These are phyloP conservation scores for Cavia aperea DNA, from an alignment of 2,113 vertebrate genomes.

Conservation along the genomic window DNA sequence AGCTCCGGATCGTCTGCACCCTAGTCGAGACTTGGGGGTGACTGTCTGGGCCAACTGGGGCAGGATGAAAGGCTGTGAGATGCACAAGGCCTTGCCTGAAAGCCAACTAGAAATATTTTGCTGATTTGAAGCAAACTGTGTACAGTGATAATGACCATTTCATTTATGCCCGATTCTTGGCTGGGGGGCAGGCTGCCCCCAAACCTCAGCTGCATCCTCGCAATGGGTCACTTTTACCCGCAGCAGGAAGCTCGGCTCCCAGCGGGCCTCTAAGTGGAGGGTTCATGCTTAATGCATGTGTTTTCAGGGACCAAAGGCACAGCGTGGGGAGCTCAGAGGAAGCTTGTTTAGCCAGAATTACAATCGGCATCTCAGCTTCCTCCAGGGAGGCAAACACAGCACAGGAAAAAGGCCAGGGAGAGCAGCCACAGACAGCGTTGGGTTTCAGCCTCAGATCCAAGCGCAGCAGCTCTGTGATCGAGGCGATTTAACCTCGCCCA, in stretches of 20 bases:
- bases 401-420: too few relatives aligned
- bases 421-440: too few relatives aligned
- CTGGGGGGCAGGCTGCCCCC: neutral
- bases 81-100: neutral
- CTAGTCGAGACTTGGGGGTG: neutral
- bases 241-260: neutral
- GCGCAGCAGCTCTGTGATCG: fast-evolving
- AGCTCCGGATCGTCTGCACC: neutral
- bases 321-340: neutral
- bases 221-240: neutral
- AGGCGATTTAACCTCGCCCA: too few relatives aligned
- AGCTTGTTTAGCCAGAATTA: neutral
- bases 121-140: constrained; percentile 21
- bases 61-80: constrained; percentile 35
- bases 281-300: neutral
- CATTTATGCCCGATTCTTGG: neutral
- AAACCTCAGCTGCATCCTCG: neutral
- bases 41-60: neutral
- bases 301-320: neutral
- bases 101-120: neutral
- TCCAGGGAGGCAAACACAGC: neutral
- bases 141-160: neutral
- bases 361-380: neutral
- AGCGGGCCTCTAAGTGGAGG: neutral
- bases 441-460: neutral